A percentile compares a stretch with the other conserved stretches of the same genome.
Evolutionary conservation across 2,113 vertebrate genomes (phyloP).

Genomic region (Anguilla rostrata): DNA sequence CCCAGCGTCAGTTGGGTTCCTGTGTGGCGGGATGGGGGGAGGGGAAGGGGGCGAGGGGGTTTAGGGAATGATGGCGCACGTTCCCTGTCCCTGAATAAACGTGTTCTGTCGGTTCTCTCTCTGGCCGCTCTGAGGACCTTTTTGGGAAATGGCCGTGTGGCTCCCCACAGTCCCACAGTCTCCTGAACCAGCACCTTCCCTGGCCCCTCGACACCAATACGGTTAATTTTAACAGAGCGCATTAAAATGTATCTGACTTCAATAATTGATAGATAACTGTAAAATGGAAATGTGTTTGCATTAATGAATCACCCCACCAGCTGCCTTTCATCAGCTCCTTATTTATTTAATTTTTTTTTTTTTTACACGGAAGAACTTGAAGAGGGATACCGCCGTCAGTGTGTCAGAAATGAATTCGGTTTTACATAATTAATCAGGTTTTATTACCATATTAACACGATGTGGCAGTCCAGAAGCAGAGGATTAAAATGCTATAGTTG

Average conservation of each 20-base stretch:
- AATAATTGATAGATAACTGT: conserved; percentile 50
- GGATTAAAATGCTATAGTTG: conserved; percentile 34
- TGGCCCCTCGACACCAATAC: neutral
- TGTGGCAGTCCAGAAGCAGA: conserved; percentile 27
- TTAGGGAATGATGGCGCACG: neutral
- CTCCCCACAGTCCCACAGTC: neutral
- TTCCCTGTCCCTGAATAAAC: neutral
- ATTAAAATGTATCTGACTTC: conserved; percentile 47
- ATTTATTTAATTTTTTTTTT: conserved; percentile 28
- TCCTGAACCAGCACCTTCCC: neutral
- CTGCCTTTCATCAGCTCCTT: conserved; percentile 46
- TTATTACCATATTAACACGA: conserved; percentile 49
- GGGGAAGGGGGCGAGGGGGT: neutral
- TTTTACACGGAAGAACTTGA: conserved; percentile 20
- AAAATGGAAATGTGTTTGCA: conserved; percentile 48
- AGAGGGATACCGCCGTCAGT: conserved; percentile 14
- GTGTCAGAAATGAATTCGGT: conserved; percentile 30
- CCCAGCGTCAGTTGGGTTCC: neutral
- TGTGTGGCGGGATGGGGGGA: neutral
- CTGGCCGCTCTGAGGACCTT: neutral
- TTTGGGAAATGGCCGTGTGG: neutral
- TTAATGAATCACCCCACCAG: conserved; percentile 48
- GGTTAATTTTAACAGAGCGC: conserved; percentile 17
- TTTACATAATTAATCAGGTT: conserved; percentile 47
- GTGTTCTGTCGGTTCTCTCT: neutral